phyloP scores from a whole-genome alignment of 1,140 invertebrate genomes.

The Drosophila saltans region DNA sequence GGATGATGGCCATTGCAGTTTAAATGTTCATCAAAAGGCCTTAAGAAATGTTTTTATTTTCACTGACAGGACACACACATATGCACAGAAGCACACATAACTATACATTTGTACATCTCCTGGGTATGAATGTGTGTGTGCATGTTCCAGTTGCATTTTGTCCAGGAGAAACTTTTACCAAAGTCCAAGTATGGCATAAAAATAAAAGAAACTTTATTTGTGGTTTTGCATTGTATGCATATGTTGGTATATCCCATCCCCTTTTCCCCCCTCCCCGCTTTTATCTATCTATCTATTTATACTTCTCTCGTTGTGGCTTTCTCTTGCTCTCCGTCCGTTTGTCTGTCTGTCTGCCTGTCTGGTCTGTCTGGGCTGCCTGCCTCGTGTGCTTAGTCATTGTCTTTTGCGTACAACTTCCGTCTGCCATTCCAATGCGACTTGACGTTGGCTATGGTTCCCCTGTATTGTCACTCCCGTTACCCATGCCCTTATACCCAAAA shows the following conservation, averaged over 20 bases:
- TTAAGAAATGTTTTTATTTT: constrained; percentile 59
- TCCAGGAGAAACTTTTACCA: constrained; percentile 38
- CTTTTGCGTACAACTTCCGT: constrained; percentile 69
- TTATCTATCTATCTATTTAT: background rate
- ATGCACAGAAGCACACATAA: constrained; percentile 32
- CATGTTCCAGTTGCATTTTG: constrained; percentile 47
- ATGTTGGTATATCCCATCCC: constrained; percentile 35
- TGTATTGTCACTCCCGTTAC: background rate
- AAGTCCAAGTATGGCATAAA: constrained; percentile 21
- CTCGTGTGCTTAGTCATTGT: constrained; percentile 62
- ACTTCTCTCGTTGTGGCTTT: background rate
- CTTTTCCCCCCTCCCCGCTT: background rate
- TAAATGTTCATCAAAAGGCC: constrained; percentile 52
- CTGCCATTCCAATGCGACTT: constrained; percentile 58
- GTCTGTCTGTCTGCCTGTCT: constrained; percentile 20
- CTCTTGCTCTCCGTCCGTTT: constrained; percentile 13
- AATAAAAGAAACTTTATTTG: constrained; percentile 59
- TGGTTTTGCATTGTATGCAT: constrained; percentile 63
- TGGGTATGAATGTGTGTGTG: constrained; percentile 20
- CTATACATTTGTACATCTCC: constrained; percentile 25
- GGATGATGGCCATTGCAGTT: constrained; percentile 22
- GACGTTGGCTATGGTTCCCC: constrained; percentile 44
- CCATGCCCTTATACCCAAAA: background rate
- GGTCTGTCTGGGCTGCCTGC: constrained; percentile 8
- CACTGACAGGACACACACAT: constrained; percentile 38